These are phyloP conservation scores for Coreoperca whiteheadi DNA, from an alignment of 2,113 vertebrate species.

Conservation along the genomic window DNA sequence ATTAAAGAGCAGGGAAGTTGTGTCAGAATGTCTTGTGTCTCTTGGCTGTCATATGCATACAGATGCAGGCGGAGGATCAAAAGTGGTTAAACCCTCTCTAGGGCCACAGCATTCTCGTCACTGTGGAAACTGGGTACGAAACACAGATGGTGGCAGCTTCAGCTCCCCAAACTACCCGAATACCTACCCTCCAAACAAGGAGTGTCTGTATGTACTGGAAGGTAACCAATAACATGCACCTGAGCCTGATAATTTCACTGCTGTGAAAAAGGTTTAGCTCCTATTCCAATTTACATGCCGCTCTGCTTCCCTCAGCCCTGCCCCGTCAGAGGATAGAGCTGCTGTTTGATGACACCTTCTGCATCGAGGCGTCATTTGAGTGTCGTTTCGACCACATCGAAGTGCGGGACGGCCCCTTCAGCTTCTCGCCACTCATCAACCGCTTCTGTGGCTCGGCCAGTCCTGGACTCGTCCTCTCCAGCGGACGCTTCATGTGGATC, in stretches of 20 bases:
- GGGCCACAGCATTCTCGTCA: constrained; percentile 81
- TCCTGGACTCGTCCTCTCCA: constrained; percentile 91
- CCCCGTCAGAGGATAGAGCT: constrained; percentile 95
- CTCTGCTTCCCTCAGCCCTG: constrained; percentile 82
- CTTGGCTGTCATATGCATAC: background rate
- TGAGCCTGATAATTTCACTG: background rate
- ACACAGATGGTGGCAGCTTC: constrained; percentile 93
- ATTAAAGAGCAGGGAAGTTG: background rate
- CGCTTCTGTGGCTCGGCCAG: constrained; percentile 92
- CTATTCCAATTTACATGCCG: background rate
- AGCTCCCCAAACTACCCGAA: constrained; percentile 95
- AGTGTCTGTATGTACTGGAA: constrained; percentile 97
- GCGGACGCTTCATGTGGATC: constrained; percentile 98
- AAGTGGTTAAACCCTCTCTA: constrained; percentile 79
- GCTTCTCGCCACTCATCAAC: constrained; percentile 94
- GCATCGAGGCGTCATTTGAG: constrained; percentile 95
- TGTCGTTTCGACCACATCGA: constrained; percentile 98
- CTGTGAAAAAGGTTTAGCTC: background rate
- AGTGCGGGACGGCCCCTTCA: constrained; percentile 95
- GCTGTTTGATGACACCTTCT: constrained; percentile 90
- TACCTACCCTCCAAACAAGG: constrained; percentile 94
- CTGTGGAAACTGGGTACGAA: constrained; percentile 93
- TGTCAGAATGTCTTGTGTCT: background rate
- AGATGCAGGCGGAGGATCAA: constrained; percentile 84
- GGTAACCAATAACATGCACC: constrained; percentile 82